These are phyloP conservation scores for Pyrrhura leucotis DNA, from an alignment of 2,797 vertebrate species.

Conservation along the genomic window DNA sequence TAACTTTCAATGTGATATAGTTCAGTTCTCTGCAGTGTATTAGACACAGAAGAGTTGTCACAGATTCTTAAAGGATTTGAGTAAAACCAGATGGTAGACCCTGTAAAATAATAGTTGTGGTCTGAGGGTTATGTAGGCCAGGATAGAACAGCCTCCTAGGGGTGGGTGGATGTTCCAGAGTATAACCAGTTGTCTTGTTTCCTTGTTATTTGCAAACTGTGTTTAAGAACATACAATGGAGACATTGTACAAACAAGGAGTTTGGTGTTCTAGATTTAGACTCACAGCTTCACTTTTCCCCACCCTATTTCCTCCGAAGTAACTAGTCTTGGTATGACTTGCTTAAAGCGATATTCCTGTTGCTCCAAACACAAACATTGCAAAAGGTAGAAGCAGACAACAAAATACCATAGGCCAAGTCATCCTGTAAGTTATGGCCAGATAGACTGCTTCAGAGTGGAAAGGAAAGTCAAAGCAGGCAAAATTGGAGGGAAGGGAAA, in stretches of 20 bases:
- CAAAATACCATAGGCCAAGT: background rate
- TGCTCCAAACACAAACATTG: background rate
- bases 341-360: background rate
- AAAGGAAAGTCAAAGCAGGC: background rate
- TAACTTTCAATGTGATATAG: background rate
- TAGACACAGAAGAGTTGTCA: background rate
- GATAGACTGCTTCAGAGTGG: background rate
- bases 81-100: background rate
- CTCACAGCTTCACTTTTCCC: background rate
- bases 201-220: background rate
- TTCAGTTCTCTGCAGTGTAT: background rate
- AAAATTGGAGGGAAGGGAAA: background rate
- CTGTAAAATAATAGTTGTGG: background rate
- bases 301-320: background rate
- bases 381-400: background rate
- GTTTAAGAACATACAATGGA: background rate
- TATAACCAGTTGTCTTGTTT: background rate
- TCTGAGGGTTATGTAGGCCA: background rate
- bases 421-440: background rate
- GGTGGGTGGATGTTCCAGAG: background rate
- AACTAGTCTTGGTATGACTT: background rate
- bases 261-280: background rate
- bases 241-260: background rate
- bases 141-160: background rate
- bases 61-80: background rate